These are phyloP conservation scores for Enteromius viviparus DNA, from an alignment of 2,797 vertebrate genomes.

Conservation along the genomic window DNA sequence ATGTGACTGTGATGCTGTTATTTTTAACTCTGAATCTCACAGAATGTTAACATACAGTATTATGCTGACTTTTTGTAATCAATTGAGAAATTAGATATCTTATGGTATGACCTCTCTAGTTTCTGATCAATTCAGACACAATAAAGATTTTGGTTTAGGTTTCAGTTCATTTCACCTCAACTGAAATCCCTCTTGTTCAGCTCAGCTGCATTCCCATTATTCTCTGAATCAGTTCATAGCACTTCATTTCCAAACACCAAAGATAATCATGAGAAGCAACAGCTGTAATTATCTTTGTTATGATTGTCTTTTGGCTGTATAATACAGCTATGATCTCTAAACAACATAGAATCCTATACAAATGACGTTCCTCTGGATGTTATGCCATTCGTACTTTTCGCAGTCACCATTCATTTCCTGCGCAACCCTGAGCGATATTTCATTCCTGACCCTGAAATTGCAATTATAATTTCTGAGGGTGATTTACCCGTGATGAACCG, in stretches of 20 bases:
- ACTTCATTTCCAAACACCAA: constrained; percentile 28
- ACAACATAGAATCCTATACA: constrained; percentile 17
- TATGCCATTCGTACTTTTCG: constrained; percentile 15
- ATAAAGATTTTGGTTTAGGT: neutral
- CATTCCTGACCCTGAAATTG: constrained; percentile 52
- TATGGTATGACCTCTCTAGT: neutral
- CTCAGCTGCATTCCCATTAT: constrained; percentile 17
- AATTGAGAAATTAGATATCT: neutral
- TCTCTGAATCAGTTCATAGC: neutral
- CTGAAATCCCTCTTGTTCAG: neutral
- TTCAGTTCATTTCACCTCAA: neutral
- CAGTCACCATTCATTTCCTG: constrained; percentile 35
- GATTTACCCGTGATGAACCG: constrained; percentile 38
- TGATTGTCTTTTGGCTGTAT: constrained; percentile 10
- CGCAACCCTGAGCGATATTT: neutral
- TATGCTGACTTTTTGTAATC: neutral
- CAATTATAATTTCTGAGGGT: constrained; percentile 58
- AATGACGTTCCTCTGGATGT: neutral
- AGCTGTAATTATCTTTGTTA: constrained; percentile 13
- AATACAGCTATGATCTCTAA: constrained; percentile 35
- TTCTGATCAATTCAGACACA: neutral
- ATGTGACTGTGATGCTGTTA: neutral
- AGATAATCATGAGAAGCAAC: constrained; percentile 17
- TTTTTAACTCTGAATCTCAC: neutral
- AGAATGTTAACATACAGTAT: neutral